These are phyloP conservation scores for Erythrocebus patas DNA, from an alignment of 2,113 vertebrate species.

Conservation along the genomic window DNA sequence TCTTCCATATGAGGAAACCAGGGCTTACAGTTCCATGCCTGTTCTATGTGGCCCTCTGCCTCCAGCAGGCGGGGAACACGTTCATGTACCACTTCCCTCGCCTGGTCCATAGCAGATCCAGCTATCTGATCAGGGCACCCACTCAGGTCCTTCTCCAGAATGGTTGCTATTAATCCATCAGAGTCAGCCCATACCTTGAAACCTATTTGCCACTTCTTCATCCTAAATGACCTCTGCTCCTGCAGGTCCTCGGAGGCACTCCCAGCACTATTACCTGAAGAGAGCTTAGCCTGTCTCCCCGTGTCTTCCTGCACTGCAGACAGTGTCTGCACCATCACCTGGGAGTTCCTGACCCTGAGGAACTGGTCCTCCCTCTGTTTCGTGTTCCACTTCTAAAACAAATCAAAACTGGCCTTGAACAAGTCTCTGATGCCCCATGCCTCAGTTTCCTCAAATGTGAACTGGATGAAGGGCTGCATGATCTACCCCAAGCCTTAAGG, in stretches of 20 bases:
- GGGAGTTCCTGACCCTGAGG: neutral
- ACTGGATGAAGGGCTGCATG: neutral
- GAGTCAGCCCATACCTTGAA: neutral
- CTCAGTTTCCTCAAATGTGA: neutral
- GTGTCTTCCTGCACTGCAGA: fast-evolving
- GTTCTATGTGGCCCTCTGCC: neutral
- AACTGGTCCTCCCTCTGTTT: neutral
- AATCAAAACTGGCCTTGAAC: neutral
- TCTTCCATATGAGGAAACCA: neutral
- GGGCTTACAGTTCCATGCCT: neutral
- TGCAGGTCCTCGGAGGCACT: neutral
- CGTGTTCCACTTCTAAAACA: neutral
- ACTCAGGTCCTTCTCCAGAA: neutral
- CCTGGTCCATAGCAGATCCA: neutral
- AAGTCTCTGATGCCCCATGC: neutral
- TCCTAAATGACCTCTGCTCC: neutral
- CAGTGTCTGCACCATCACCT: neutral
- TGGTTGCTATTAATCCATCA: neutral
- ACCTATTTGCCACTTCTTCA: neutral
- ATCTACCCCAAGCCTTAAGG: neutral
- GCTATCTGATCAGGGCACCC: too few species aligned
- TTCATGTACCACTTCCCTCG: fast-evolving
- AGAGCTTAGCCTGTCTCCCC: neutral
- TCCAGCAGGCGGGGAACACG: neutral
- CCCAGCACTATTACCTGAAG: neutral